Conservation (phyloP, 2,888 invertebrate genomes). For the Schrankia costaestrigalis region DNA sequence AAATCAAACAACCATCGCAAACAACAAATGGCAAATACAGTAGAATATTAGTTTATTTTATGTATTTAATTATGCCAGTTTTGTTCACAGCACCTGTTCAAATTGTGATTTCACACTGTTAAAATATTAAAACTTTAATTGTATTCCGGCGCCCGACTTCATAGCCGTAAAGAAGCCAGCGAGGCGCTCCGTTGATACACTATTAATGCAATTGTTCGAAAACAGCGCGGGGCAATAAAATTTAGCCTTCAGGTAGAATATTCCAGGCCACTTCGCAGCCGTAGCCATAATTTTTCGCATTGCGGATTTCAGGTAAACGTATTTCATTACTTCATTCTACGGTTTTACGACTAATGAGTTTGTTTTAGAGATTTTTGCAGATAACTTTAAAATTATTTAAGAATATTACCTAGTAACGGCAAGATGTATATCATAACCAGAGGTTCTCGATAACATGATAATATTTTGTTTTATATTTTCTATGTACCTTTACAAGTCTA, state of each 20-base stretch:
- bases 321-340: slow-evolving; percentile 46
- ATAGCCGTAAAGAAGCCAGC: slow-evolving; percentile 66
- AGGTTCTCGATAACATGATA: no score
- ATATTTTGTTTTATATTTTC: no score
- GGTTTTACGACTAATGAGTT: slow-evolving; percentile 38
- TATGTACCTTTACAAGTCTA: no score
- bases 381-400: slow-evolving; percentile 3
- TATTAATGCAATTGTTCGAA: slow-evolving; percentile 80
- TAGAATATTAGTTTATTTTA: slow-evolving; percentile 37
- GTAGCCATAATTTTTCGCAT: slow-evolving; percentile 75
- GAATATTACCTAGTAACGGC: no score
- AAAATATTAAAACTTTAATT: slow-evolving; percentile 76
- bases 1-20: slow-evolving; percentile 2
- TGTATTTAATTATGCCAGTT: slow-evolving; percentile 46
- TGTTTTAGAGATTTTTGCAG: slow-evolving; percentile 28
- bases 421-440: no score
- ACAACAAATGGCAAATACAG: slow-evolving; percentile 7
- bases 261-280: slow-evolving; percentile 64
- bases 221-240: slow-evolving; percentile 72
- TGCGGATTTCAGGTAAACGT: slow-evolving; percentile 65
- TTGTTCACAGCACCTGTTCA: slow-evolving; percentile 38
- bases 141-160: slow-evolving; percentile 56
- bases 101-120: slow-evolving; percentile 57
- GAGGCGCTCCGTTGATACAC: slow-evolving; percentile 71
- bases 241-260: slow-evolving; percentile 74